A percentile compares a stretch with the other conserved stretches of the same genome.
phyloP scores from a whole-genome alignment of 2,797 vertebrate species.

The Notolepis coatsorum region DNA sequence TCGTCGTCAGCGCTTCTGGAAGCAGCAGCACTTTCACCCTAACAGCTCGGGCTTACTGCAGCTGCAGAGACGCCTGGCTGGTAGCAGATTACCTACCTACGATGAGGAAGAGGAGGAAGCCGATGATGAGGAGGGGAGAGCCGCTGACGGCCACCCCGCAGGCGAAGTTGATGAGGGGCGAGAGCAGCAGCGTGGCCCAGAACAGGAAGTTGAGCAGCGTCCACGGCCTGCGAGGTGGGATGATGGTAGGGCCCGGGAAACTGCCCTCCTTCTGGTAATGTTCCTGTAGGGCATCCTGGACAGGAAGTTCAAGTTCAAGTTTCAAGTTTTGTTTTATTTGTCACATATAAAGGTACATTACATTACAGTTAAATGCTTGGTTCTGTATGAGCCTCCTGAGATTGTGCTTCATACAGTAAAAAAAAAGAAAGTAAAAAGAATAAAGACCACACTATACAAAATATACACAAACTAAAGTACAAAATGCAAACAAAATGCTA shows the following conservation, averaged over 20 bases:
- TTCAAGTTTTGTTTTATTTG: no score
- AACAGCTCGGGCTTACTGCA: background rate
- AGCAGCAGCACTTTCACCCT: background rate
- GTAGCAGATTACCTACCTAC: constrained; percentile 87
- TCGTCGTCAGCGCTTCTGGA: background rate
- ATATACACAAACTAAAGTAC: no score
- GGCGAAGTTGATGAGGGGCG: constrained; percentile 95
- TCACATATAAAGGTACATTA: no score
- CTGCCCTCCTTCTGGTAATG: constrained; percentile 88
- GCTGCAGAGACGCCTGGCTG: no score
- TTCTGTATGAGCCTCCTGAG: no score
- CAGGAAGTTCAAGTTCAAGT: no score
- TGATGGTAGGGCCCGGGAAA: constrained; percentile 90
- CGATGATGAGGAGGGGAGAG: constrained; percentile 94
- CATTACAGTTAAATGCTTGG: no score
- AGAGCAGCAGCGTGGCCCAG: constrained; percentile 96
- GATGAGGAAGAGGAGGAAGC: constrained; percentile 93
- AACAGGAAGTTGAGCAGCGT: constrained; percentile 95
- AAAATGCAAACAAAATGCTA: no score
- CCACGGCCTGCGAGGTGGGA: constrained; percentile 88
- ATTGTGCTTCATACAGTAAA: no score
- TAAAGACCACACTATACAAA: no score
- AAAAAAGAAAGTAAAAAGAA: no score
- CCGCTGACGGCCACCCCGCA: constrained; percentile 94
- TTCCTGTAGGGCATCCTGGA: constrained; percentile 95